These are phyloP conservation scores for Drosophila mulleri DNA, from an alignment of 2,888 invertebrate genomes.

Conservation along the genomic window DNA sequence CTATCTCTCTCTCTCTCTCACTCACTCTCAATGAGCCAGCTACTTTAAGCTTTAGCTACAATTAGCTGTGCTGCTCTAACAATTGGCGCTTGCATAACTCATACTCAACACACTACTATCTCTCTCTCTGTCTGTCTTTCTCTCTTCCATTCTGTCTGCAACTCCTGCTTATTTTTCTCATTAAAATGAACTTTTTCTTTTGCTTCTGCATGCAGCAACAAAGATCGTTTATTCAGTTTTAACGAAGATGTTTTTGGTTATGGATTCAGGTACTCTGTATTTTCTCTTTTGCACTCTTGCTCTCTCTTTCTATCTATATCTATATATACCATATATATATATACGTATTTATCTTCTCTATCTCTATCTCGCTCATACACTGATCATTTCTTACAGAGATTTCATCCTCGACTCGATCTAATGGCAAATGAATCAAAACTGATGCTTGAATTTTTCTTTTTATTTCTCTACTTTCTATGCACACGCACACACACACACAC, in stretches of 20 bases:
- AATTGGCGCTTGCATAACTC: slow-evolving; percentile 7
- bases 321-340: not conserved
- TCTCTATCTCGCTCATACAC: slow-evolving; percentile 18
- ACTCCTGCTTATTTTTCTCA: slow-evolving; percentile 20
- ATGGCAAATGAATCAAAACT: slow-evolving; percentile 48
- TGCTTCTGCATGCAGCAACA: slow-evolving; percentile 90
- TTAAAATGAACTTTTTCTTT: slow-evolving; percentile 11
- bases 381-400: slow-evolving; percentile 25
- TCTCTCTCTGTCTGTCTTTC: not conserved
- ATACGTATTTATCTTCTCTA: not conserved
- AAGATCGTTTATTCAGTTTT: slow-evolving; percentile 92
- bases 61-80: slow-evolving; percentile 30
- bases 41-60: slow-evolving; percentile 6
- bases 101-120: not conserved
- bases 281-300: slow-evolving; percentile 15
- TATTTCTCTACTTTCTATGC: slow-evolving; percentile 49
- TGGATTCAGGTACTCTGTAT: slow-evolving; percentile 82
- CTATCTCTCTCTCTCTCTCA: not conserved
- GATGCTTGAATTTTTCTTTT: slow-evolving; percentile 61
- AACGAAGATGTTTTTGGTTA: slow-evolving; percentile 90
- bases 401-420: slow-evolving; percentile 14
- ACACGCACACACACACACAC: slow-evolving; percentile 42
- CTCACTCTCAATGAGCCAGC: not conserved
- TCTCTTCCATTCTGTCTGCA: slow-evolving; percentile 13
- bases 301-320: slow-evolving; percentile 15